Base-by-base conservation (phyloP, 2,113 vertebrate genomes). In the Pomatostomus ruficeps region DNA sequence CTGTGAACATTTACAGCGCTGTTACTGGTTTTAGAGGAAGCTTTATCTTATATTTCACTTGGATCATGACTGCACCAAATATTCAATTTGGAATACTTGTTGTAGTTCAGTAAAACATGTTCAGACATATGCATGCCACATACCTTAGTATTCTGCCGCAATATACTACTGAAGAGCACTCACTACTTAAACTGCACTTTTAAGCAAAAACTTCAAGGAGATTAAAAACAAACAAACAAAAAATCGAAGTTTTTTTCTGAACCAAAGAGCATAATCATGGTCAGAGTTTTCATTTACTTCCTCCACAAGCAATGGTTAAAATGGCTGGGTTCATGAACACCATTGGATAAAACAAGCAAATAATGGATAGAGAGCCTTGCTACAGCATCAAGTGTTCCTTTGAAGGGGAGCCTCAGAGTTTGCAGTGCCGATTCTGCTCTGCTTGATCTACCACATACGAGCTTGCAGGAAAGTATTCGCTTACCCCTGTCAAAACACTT, bases 401-500 rank as follows among this genome's bases (percentile, higher is more conserved):
- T 83, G 22, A 92, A 95, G 59, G 57, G 18, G 6, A 89, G 43
- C 17, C 78, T 88, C 55, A 28, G 79, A 85, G 17, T 77, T 5
- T 59, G 3, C 25, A 46, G 35, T 23, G 31, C n/a, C 49, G 42
- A 67, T 74, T 89, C 76, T 55, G 33, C 51, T 92, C 70, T 77
- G 66, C 85, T 82, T 78, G 62, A 96, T 85, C 78, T 85, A 49
- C 14, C 58, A 61, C 43, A 62, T 21, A 20, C 9, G 9, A 76
- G 38, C 67, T 77, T 49, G 33, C 59, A 70, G 57, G 12, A 14
- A 95, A 77, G 59, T 31, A 63, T 77, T 84, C 23, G 0, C 48
- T 87, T 80, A 76, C 9, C 35, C 71, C 55, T 87, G n/a, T 85
- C 43, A 94, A 92, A 91, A 77, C 54, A 79, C 72, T 61, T 24